Evolutionary conservation across 2,888 invertebrate genomes (phyloP).

Genomic region (Cantharis nigra): DNA sequence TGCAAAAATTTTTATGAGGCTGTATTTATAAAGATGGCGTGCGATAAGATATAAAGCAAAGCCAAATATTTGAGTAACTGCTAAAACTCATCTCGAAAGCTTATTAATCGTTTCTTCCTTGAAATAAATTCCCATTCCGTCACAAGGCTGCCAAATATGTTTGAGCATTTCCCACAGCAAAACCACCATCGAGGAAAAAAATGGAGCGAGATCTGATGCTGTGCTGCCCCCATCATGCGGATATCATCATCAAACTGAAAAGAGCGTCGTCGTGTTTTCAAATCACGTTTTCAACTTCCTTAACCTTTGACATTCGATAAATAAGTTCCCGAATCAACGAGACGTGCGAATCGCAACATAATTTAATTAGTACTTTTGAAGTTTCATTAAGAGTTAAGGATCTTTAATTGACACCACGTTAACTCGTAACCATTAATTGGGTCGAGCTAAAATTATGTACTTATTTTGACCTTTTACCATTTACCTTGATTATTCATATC

Average conservation of each 20-base stretch:
- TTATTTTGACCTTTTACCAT: background rate
- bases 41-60: background rate
- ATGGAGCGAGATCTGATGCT: background rate
- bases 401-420: background rate
- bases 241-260: background rate
- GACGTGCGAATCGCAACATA: background rate
- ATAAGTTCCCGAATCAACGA: background rate
- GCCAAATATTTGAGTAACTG: background rate
- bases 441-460: background rate
- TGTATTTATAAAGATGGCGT: no score
- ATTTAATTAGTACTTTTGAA: background rate
- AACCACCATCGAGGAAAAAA: no score
- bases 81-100: background rate
- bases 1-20: background rate
- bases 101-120: background rate
- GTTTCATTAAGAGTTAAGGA: background rate
- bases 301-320: background rate
- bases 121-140: background rate
- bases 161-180: no score
- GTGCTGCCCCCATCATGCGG: background rate
- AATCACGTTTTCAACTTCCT: background rate
- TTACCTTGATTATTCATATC: background rate
- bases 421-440: background rate
- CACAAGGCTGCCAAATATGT: background rate
- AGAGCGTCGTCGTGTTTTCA: background rate